A percentile compares a stretch with the other conserved stretches of the same genome.
Conservation (phyloP, 2,113 vertebrate species). For the Centropristis striata region DNA sequence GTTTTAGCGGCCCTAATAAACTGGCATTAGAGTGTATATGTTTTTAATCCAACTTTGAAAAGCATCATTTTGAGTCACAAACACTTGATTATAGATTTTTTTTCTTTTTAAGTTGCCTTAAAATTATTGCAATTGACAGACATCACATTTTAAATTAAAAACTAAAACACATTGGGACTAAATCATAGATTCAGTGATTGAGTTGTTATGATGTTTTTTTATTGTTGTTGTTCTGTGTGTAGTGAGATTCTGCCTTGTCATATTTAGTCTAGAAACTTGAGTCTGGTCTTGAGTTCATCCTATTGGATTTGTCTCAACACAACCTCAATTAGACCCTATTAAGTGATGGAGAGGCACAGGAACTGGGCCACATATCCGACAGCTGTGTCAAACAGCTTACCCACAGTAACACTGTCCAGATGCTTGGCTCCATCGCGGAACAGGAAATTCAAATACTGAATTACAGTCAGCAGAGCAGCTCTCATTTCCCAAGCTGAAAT, state of each 20-base stretch:
- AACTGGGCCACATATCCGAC: slow-evolving; percentile 59
- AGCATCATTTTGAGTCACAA: background rate
- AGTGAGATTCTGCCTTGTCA: background rate
- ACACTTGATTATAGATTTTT: background rate
- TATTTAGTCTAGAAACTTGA: slow-evolving; percentile 20
- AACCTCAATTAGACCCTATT: slow-evolving; percentile 51
- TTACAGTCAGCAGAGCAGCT: slow-evolving; percentile 23
- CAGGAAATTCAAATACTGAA: slow-evolving; percentile 62
- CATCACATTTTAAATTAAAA: no score
- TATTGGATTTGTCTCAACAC: slow-evolving; percentile 31
- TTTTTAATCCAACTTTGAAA: background rate
- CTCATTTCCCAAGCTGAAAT: slow-evolving; percentile 49
- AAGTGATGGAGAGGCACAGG: slow-evolving; percentile 52
- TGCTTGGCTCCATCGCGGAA: slow-evolving; percentile 36
- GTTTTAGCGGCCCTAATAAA: background rate
- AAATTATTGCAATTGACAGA: background rate
- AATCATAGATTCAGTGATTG: background rate
- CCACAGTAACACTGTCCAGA: slow-evolving; percentile 77
- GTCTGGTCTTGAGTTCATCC: slow-evolving; percentile 18
- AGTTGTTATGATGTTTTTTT: background rate
- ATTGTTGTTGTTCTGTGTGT: background rate
- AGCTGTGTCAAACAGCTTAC: slow-evolving; percentile 77
- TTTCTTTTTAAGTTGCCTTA: background rate
- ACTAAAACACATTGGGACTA: no score
- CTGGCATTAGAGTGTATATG: background rate